phyloP scores from a whole-genome alignment of 1,140 invertebrate genomes.

The Panagrolaimus sp. region DNA sequence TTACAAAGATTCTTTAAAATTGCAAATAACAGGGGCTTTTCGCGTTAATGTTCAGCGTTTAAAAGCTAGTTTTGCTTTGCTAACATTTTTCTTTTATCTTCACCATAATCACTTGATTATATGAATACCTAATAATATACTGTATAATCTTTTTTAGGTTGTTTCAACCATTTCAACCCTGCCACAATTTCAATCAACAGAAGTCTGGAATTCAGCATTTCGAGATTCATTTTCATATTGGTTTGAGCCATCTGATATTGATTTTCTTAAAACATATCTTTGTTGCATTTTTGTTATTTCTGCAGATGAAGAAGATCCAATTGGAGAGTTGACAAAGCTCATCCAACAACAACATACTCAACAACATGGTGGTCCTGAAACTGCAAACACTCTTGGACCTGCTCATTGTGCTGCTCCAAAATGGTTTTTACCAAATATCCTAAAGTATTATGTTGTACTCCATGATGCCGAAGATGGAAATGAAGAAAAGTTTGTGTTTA shows the following conservation, averaged over 20 bases:
- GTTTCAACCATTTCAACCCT: not conserved
- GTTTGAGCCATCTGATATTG: slow-evolving; percentile 51
- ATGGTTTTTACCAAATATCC: slow-evolving; percentile 79
- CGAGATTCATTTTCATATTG: slow-evolving; percentile 42
- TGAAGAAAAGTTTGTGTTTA: slow-evolving; percentile 63
- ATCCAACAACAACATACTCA: slow-evolving; percentile 40
- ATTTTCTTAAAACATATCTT: slow-evolving; percentile 42
- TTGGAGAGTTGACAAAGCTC: slow-evolving; percentile 35
- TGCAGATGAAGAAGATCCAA: slow-evolving; percentile 40
- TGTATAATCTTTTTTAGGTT: not conserved
- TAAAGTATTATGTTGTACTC: slow-evolving; percentile 81
- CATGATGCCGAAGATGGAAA: slow-evolving; percentile 74
- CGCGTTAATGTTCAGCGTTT: too few relatives aligned
- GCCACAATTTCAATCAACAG: slow-evolving; percentile 1
- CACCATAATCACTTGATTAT: too few relatives aligned
- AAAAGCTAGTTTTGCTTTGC: too few relatives aligned
- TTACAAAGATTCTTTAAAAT: too few relatives aligned
- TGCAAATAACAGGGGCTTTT: too few relatives aligned
- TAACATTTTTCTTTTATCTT: not conserved
- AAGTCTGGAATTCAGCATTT: slow-evolving; percentile 36
- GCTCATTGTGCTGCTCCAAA: slow-evolving; percentile 63
- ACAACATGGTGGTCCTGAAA: slow-evolving; percentile 30
- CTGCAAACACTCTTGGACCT: slow-evolving; percentile 14
- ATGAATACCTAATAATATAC: too few relatives aligned
- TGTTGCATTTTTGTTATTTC: slow-evolving; percentile 50